phyloP scores from a whole-genome alignment of 2,113 vertebrate genomes.

The Chaetops frenatus region DNA sequence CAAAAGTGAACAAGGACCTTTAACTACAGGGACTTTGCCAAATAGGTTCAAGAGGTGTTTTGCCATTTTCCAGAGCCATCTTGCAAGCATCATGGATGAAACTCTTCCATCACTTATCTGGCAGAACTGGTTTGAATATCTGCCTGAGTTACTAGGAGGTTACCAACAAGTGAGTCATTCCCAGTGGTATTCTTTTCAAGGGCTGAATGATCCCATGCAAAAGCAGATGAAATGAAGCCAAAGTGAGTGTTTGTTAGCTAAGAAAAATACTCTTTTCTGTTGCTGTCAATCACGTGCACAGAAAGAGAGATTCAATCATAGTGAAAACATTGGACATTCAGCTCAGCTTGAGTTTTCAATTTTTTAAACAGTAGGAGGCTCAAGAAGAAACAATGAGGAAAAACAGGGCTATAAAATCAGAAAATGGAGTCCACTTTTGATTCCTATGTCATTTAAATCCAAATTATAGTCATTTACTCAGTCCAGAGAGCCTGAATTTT shows the following conservation, averaged over 20 bases:
- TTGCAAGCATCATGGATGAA: neutral
- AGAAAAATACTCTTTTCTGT: neutral
- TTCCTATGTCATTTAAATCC: constrained; percentile 27
- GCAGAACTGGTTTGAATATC: neutral
- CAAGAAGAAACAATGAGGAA: constrained; percentile 48
- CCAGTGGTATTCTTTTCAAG: neutral
- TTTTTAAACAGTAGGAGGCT: constrained; percentile 59
- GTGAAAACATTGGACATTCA: constrained; percentile 38
- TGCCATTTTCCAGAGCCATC: neutral
- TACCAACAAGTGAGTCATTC: neutral
- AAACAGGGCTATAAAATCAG: constrained; percentile 29
- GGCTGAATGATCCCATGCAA: neutral
- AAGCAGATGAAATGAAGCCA: neutral
- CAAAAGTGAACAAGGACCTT: neutral
- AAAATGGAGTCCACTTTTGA: constrained; percentile 1
- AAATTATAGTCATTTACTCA: constrained; percentile 47
- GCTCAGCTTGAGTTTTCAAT: constrained; percentile 67
- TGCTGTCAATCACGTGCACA: neutral
- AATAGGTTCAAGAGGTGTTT: neutral
- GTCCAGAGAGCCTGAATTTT: neutral
- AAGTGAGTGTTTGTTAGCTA: neutral
- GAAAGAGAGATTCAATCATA: constrained; percentile 34
- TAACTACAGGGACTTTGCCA: neutral
- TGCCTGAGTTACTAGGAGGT: neutral
- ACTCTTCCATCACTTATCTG: neutral